phyloP scores from a whole-genome alignment of 2,797 vertebrate species.

The Rhynchonycteris naso region DNA sequence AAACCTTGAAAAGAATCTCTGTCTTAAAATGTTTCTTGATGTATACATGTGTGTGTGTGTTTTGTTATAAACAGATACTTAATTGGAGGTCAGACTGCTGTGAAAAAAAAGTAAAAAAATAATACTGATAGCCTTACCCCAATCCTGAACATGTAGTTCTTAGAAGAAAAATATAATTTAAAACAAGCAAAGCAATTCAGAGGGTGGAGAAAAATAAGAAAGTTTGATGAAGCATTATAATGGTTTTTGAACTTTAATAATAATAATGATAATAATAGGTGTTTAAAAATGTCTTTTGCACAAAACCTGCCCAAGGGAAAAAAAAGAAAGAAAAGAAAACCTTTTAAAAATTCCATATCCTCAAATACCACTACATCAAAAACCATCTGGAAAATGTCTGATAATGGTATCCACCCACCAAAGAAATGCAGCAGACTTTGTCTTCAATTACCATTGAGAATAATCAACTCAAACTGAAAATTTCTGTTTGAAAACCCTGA shows the following conservation, averaged over 20 bases:
- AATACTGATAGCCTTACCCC: conserved; percentile 12
- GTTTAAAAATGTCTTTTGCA: conserved; percentile 51
- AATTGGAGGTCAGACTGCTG: conserved; percentile 71
- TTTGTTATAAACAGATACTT: conserved; percentile 71
- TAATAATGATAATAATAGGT: conserved; percentile 20
- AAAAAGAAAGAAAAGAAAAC: conserved; percentile 75
- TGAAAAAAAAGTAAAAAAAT: conserved; percentile 43
- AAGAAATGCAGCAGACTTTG: conserved; percentile 79
- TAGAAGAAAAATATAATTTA: conserved; percentile 22
- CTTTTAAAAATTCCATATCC: conserved; percentile 79
- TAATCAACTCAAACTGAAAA: conserved; percentile 81
- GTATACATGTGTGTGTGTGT: conserved; percentile 48
- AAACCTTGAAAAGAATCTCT: conserved; percentile 76
- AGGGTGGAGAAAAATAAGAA: not conserved
- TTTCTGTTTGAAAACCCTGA: conserved; percentile 79
- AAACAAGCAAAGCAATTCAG: conserved; percentile 54
- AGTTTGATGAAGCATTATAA: not conserved
- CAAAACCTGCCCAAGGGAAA: conserved; percentile 72
- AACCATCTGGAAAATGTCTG: conserved; percentile 84
- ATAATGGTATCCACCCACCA: conserved; percentile 79
- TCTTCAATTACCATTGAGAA: conserved; percentile 82
- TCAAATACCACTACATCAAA: conserved; percentile 77
- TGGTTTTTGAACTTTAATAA: conserved; percentile 46
- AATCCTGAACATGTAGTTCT: not conserved
- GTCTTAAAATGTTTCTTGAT: conserved; percentile 64